Percentiles rank a stretch among this genome's conserved stretches.
phyloP scores from a whole-genome alignment of 2,113 vertebrate genomes.

The Phyllostomus hastatus region DNA sequence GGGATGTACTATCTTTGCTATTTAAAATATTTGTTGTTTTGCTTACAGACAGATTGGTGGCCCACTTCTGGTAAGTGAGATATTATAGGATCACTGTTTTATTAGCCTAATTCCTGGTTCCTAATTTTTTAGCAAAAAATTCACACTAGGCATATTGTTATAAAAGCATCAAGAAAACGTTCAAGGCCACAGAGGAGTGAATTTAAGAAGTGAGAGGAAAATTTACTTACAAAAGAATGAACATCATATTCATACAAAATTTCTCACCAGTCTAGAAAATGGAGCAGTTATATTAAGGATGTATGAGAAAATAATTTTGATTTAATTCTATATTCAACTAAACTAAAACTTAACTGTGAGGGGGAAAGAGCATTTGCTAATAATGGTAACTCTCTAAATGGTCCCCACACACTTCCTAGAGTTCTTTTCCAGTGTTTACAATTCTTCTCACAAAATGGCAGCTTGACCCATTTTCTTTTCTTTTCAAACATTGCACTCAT shows the following conservation, averaged over 20 bases:
- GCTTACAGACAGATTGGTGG: not conserved
- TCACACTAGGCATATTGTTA: not conserved
- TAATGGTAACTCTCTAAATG: not conserved
- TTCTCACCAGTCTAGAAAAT: not conserved
- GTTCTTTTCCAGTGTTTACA: not conserved
- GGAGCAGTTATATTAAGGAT: not conserved
- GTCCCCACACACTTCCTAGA: not conserved
- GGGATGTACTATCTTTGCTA: not conserved
- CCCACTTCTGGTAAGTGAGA: not conserved
- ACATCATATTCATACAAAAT: not conserved
- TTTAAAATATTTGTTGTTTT: not conserved
- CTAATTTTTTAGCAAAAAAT: not conserved
- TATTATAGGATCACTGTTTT: not conserved
- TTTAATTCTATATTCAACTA: not conserved
- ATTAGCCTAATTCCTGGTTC: not conserved
- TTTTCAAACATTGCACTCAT: not conserved
- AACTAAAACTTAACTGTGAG: not conserved
- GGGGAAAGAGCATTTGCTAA: not conserved
- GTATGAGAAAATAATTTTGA: not conserved
- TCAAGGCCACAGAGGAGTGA: not conserved
- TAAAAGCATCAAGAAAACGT: not conserved
- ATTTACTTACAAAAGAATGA: not conserved
- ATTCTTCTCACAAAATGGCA: not conserved
- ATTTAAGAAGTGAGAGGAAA: not conserved
- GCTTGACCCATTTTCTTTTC: not conserved